Conservation (phyloP, 2,888 invertebrate species). For the Tribolium freemani region DNA sequence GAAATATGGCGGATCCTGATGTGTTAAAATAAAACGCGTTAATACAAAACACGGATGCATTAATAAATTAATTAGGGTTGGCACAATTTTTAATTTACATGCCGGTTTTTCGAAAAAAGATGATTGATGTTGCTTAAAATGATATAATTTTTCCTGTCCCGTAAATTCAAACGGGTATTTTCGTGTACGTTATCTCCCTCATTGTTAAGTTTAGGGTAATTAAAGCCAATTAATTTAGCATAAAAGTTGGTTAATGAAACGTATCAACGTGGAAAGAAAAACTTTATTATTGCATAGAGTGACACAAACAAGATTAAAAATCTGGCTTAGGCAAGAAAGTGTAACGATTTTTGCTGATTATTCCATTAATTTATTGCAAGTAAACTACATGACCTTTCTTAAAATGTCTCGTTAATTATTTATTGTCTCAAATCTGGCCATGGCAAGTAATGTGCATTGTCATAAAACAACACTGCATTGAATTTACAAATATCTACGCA, state of each 20-base stretch:
- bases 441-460: too few species aligned
- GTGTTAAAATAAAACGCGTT: background rate
- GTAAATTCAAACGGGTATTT: background rate
- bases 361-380: background rate
- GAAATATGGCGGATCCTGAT: conserved; percentile 2
- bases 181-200: conserved; percentile 17
- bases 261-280: background rate
- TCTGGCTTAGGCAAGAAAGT: background rate
- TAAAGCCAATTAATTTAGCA: conserved; percentile 1
- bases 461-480: too few species aligned
- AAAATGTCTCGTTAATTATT: background rate
- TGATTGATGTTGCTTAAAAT: too few species aligned
- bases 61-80: background rate
- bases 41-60: background rate
- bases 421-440: too few species aligned
- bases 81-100: too few species aligned
- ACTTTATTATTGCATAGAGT: background rate
- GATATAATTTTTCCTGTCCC: background rate
- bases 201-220: conserved; percentile 1
- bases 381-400: background rate
- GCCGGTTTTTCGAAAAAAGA: too few species aligned
- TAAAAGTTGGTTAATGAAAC: background rate
- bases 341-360: background rate
- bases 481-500: too few species aligned
- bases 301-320: too few species aligned